Base-by-base conservation (phyloP, 2,888 invertebrate species). In the Byasa hedistus region DNA sequence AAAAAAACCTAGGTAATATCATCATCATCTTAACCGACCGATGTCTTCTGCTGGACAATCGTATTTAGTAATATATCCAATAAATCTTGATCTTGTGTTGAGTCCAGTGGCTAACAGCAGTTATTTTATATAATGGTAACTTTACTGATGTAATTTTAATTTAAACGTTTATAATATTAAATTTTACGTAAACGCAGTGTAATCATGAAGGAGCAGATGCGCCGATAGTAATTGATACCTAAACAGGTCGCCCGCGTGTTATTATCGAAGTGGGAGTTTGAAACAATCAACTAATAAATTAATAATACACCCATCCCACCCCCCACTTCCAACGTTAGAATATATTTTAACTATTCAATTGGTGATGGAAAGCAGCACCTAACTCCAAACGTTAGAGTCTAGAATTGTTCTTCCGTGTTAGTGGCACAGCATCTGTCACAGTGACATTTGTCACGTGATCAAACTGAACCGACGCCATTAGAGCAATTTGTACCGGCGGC, bases 361-460 rank as follows among this genome's bases (percentile, higher is more conserved):
- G 15, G 5, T 17, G n/a, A 15, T 48, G 48, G 17, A 48, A 48
- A 48, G 5, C 15, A 48, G 21, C 23, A 39, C 21, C n/a, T 64
- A 59, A 36, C 1, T 15, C 1, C 15, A 27, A 8, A 0, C 15
- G 8, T 8, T 59, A 64, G 54, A 59, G 24, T 54, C 19, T 19
- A 55, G 7, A 58, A 36, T 44, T 24, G 39, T 24, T 51, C 52
- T 19, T 27, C 23, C 56, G 57, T 21, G 51, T 23, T 58, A 55
- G 69, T 71, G 71, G 74, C 77, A 67, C 78, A 79, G 83, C 89
- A 89, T 87, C 89, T 86, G 88, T 86, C 85, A 85, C 74, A 74
- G 68, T 83, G 89, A 87, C 86, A 85, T 85, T 88, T 90, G 91
- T 90, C 89, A 90, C 86, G 87, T 89, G 89, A 91, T 88, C 86